These are phyloP conservation scores for Mya arenaria DNA, from an alignment of 1,140 invertebrate species.

Conservation along the genomic window DNA sequence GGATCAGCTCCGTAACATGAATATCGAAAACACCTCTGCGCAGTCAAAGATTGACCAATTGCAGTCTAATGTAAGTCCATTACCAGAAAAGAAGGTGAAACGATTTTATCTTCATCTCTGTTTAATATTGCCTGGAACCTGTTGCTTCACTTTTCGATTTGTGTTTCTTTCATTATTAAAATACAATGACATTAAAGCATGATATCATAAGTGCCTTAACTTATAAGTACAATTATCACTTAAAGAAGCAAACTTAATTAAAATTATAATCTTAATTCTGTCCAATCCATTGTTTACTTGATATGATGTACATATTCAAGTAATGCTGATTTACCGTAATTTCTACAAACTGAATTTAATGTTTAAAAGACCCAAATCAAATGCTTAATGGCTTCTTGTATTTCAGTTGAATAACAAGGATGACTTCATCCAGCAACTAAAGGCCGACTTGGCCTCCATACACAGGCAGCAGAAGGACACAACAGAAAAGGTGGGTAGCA, in stretches of 20 bases:
- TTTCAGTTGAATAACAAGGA: conserved; percentile 73
- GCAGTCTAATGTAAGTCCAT: conserved; percentile 72
- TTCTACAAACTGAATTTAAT: no score
- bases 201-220: no score
- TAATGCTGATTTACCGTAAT: no score
- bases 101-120: no score
- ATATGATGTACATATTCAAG: background rate
- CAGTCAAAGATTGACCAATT: conserved; percentile 76
- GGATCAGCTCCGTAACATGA: conserved; percentile 72
- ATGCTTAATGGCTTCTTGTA: no score
- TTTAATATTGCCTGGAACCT: no score
- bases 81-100: no score
- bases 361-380: background rate
- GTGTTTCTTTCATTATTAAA: no score
- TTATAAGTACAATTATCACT: no score
- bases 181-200: no score
- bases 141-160: no score
- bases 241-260: no score
- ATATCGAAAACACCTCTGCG: conserved; percentile 70
- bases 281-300: background rate
- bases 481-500: conserved; percentile 67
- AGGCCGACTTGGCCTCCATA: conserved; percentile 70
- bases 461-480: conserved; percentile 77
- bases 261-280: background rate
- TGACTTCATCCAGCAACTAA: conserved; percentile 73